Conservation (phyloP, 2,797 vertebrate species). For the Cryptoprocta ferox region DNA sequence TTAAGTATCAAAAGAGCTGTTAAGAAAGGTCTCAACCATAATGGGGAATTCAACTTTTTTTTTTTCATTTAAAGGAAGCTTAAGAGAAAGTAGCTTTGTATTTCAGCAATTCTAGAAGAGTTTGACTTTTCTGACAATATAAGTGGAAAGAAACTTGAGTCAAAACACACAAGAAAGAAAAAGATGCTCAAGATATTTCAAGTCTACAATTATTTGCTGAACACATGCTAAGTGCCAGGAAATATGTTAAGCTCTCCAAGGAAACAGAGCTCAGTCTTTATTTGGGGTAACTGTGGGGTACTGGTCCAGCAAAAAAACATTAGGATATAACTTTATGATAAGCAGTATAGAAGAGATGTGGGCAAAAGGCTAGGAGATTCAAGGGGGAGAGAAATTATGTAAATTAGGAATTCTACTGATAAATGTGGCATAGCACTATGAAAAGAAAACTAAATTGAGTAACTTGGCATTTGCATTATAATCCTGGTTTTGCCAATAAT, state of each 20-base stretch:
- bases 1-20: conserved; percentile 84
- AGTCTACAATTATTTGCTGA: conserved; percentile 72
- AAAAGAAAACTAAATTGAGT: conserved; percentile 37
- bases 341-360: not conserved
- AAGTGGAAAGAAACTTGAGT: conserved; percentile 71
- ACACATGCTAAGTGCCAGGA: conserved; percentile 60
- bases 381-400: not conserved
- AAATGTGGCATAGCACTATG: not conserved
- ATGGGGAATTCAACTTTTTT: conserved; percentile 80
- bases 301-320: not conserved
- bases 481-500: conserved; percentile 18
- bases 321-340: not conserved
- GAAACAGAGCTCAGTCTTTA: conserved; percentile 36
- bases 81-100: conserved; percentile 79
- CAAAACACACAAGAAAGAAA: conserved; percentile 66
- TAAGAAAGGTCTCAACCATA: conserved; percentile 83
- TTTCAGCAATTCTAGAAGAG: conserved; percentile 73
- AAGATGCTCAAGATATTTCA: conserved; percentile 64
- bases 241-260: conserved; percentile 59
- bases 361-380: not conserved
- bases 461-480: conserved; percentile 2
- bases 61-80: conserved; percentile 56
- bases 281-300: conserved; percentile 29
- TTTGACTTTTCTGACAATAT: conserved; percentile 66
- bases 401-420: conserved; percentile 37